A percentile compares a stretch with the other conserved stretches of the same genome.
These are phyloP conservation scores for Chaetodon trifasciatus DNA, from an alignment of 2,797 vertebrate genomes.

Conservation along the genomic window DNA sequence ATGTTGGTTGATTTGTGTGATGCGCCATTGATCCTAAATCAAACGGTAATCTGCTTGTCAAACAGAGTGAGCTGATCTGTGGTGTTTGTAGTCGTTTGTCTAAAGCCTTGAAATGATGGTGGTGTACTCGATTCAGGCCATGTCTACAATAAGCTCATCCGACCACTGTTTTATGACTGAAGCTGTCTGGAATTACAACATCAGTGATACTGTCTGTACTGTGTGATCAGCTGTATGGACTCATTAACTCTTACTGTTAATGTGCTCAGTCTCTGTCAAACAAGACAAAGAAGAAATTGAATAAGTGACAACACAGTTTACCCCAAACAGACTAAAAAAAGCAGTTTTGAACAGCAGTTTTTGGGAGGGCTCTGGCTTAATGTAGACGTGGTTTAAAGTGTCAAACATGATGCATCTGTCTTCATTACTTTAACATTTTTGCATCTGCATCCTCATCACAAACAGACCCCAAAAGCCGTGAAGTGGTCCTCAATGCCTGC, in stretches of 20 bases:
- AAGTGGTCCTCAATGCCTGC: conserved; percentile 96
- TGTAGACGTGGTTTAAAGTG: conserved; percentile 19
- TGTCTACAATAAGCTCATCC: conserved; percentile 16
- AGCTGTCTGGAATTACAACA: neutral
- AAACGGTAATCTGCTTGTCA: conserved; percentile 46
- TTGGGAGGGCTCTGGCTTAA: neutral
- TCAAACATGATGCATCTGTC: neutral
- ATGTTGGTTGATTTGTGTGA: conserved; percentile 33
- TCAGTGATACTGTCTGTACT: neutral
- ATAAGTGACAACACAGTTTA: too few species aligned
- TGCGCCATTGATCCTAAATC: conserved; percentile 17
- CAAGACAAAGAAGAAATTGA: too few species aligned
- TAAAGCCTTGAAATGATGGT: conserved; percentile 15
- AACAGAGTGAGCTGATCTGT: conserved; percentile 21
- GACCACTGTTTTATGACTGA: neutral
- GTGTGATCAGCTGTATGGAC: conserved; percentile 2
- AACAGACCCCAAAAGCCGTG: conserved; percentile 94
- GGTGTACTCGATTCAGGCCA: conserved; percentile 3
- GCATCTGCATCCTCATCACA: neutral
- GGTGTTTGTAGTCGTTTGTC: neutral
- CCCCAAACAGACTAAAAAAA: neutral
- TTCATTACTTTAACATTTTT: neutral
- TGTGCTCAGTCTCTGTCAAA: neutral
- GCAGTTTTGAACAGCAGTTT: neutral
- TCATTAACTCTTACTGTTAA: neutral